phyloP scores from a whole-genome alignment of 1,140 invertebrate genomes.

The Bathynomus jamesi region DNA sequence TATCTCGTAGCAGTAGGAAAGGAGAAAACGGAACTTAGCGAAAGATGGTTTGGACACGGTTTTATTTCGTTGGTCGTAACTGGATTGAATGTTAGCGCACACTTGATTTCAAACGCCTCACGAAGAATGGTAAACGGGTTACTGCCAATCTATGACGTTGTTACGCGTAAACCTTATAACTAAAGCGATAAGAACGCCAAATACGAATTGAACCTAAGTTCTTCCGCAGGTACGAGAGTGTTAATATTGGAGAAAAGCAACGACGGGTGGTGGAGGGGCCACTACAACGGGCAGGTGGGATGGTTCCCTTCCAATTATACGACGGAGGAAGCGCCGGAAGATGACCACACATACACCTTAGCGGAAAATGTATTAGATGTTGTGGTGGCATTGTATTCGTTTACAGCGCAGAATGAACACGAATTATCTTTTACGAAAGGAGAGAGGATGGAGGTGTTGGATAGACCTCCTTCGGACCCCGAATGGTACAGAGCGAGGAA shows the following conservation, averaged over 20 bases:
- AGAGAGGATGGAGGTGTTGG: constrained; percentile 87
- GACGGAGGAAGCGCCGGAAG: constrained; percentile 62
- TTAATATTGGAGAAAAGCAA: constrained; percentile 96
- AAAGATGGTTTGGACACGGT: too few relatives aligned
- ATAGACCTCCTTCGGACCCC: constrained; percentile 89
- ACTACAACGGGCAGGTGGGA: constrained; percentile 66
- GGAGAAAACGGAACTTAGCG: too few relatives aligned
- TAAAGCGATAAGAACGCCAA: too few relatives aligned
- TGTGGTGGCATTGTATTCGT: constrained; percentile 87
- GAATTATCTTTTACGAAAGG: constrained; percentile 95
- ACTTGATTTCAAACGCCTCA: too few relatives aligned
- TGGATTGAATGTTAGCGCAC: too few relatives aligned
- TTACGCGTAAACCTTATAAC: too few relatives aligned
- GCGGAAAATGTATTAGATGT: constrained; percentile 88
- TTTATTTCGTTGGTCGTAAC: too few relatives aligned
- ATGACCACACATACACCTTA: constrained; percentile 75
- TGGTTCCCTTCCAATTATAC: constrained; percentile 99
- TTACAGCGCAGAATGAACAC: constrained; percentile 85
- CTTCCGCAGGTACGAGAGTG: constrained; percentile 61
- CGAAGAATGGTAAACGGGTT: too few relatives aligned
- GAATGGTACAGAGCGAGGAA: constrained; percentile 97
- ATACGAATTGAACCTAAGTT: too few relatives aligned
- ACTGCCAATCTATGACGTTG: too few relatives aligned
- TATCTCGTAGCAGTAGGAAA: too few relatives aligned
- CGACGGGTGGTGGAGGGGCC: constrained; percentile 99